These are phyloP conservation scores for Stenurella melanura DNA, from an alignment of 2,888 invertebrate genomes.

Conservation along the genomic window DNA sequence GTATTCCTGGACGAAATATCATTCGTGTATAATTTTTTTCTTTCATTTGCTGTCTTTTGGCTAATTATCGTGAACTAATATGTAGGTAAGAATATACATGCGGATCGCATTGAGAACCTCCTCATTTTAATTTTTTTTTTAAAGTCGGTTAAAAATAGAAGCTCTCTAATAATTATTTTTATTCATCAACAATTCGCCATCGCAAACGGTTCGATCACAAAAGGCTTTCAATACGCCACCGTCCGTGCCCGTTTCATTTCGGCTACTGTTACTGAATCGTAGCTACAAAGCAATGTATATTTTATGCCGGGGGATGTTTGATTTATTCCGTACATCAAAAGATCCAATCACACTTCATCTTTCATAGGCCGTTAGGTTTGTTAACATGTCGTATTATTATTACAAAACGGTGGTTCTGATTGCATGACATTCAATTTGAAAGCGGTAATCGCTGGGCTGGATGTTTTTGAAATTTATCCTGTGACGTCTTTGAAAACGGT, in stretches of 20 bases:
- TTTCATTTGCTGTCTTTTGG: too few species aligned
- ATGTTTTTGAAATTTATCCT: slow-evolving; percentile 22
- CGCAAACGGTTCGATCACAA: too few species aligned
- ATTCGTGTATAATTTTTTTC: too few species aligned
- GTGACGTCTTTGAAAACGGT: neutral
- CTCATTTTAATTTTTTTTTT: too few species aligned
- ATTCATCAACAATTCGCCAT: too few species aligned
- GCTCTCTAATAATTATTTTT: too few species aligned
- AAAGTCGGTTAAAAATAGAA: too few species aligned
- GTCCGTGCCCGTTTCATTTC: slow-evolving; percentile 10
- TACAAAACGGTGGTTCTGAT: slow-evolving; percentile 30
- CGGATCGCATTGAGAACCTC: too few species aligned
- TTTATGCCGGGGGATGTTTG: slow-evolving; percentile 56
- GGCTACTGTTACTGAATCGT: neutral
- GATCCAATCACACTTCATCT: slow-evolving; percentile 59
- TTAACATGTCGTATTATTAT: slow-evolving; percentile 47
- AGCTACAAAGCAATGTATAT: slow-evolving; percentile 46
- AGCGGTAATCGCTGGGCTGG: neutral
- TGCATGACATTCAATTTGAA: slow-evolving; percentile 34
- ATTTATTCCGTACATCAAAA: slow-evolving; percentile 59
- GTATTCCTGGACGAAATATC: too few species aligned
- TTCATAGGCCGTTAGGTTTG: slow-evolving; percentile 58
- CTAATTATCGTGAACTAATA: too few species aligned
- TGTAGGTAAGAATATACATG: too few species aligned
- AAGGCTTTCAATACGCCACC: neutral